Conservation (phyloP, 2,888 invertebrate genomes). For the Proisotoma minuta region DNA sequence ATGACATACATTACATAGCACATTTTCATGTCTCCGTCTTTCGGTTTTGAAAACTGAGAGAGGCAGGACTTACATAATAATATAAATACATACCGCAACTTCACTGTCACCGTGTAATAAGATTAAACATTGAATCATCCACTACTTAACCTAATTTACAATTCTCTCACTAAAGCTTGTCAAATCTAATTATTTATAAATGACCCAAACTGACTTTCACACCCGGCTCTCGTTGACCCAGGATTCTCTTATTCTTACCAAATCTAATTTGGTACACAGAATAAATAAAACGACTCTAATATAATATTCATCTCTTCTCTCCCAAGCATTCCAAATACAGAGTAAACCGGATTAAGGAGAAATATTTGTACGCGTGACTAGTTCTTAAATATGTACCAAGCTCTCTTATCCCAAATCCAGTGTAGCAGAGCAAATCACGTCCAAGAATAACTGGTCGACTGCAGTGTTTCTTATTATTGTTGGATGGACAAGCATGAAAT, state of each 20-base stretch:
- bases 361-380: conserved; percentile 9
- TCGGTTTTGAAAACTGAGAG: no score
- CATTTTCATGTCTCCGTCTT: no score
- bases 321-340: no score
- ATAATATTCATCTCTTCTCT: no score
- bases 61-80: no score
- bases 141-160: neutral
- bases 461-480: neutral
- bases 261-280: no score
- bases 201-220: neutral
- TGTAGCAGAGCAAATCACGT: neutral
- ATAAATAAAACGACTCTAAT: no score
- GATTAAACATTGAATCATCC: conserved; percentile 1
- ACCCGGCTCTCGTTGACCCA: no score
- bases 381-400: neutral
- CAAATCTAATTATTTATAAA: neutral
- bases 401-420: neutral
- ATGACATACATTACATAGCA: no score
- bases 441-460: neutral
- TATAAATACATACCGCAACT: no score
- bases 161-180: neutral
- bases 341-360: neutral
- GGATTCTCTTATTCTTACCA: no score
- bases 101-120: conserved; percentile 8
- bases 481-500: conserved; percentile 5